Percentiles rank a stretch among this genome's conserved stretches.
Evolutionary conservation across 2,888 invertebrate genomes (phyloP).

Genomic region (Phaedon cochleariae): DNA sequence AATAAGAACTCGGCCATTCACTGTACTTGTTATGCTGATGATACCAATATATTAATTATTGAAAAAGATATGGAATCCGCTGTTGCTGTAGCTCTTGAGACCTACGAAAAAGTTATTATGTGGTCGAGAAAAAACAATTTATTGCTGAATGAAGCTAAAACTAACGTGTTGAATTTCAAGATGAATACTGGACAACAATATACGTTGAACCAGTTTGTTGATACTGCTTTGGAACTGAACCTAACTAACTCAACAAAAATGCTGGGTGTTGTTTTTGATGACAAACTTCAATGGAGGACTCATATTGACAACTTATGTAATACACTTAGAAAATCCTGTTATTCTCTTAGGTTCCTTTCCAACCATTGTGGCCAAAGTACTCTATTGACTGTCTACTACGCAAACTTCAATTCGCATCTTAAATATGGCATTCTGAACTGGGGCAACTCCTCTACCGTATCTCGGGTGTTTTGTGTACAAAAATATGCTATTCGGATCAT

Average conservation of each 20-base stretch:
- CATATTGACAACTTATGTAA: background rate
- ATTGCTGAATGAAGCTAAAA: background rate
- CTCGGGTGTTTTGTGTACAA: slow-evolving; percentile 1
- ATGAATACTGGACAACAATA: slow-evolving; percentile 3
- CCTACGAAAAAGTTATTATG: background rate
- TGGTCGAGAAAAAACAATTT: slow-evolving; percentile 4
- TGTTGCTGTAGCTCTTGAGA: background rate
- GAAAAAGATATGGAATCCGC: background rate
- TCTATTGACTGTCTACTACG: background rate
- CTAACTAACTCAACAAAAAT: background rate
- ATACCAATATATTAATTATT: background rate
- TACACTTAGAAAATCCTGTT: background rate
- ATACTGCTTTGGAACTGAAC: slow-evolving; percentile 8
- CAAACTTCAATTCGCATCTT: slow-evolving; percentile 9
- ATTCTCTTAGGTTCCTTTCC: background rate
- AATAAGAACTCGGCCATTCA: background rate
- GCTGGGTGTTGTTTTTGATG: background rate
- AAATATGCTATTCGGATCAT: slow-evolving; percentile 6
- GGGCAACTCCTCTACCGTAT: background rate
- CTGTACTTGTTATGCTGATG: background rate
- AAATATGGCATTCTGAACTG: slow-evolving; percentile 10
- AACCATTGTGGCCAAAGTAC: slow-evolving; percentile 2
- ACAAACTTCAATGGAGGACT: too few relatives aligned
- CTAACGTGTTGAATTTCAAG: slow-evolving; percentile 1
- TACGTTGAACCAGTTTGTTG: background rate